Percentiles rank a stretch among this genome's conserved stretches.
These are phyloP conservation scores for Acheta domesticus DNA, from an alignment of 2,888 invertebrate species.

Conservation along the genomic window DNA sequence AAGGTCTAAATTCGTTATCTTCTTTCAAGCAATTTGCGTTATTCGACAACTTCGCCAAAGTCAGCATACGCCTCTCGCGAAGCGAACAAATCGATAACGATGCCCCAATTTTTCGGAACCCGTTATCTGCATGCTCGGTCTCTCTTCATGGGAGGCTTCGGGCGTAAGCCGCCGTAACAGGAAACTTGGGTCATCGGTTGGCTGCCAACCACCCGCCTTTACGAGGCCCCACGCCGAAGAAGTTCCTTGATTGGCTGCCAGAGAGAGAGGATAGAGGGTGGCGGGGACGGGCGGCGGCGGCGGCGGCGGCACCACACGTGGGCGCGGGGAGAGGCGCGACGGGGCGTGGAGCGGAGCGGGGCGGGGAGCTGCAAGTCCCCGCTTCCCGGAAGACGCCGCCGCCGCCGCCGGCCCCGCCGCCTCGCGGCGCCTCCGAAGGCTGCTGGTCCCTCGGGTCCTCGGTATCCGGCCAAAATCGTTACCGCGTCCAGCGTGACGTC, in stretches of 20 bases:
- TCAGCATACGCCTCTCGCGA: too few species aligned
- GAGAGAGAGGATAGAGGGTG: too few species aligned
- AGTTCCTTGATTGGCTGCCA: neutral
- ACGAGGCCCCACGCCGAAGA: neutral
- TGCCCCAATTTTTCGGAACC: too few species aligned
- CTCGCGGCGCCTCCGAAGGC: neutral
- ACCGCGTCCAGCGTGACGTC: conserved; percentile 6
- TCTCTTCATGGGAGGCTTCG: too few species aligned
- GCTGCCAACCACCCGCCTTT: neutral
- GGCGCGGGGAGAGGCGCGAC: neutral
- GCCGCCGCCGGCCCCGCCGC: neutral
- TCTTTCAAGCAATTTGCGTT: too few species aligned
- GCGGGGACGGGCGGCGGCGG: too few species aligned
- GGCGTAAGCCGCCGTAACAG: neutral
- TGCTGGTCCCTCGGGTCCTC: neutral
- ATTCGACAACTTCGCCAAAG: too few species aligned
- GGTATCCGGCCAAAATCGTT: conserved; percentile 18
- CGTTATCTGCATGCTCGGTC: too few species aligned
- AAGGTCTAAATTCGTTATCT: too few species aligned
- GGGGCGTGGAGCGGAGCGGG: neutral
- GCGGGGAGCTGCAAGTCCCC: neutral
- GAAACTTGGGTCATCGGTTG: neutral
- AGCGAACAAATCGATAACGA: too few species aligned
- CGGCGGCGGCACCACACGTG: neutral
- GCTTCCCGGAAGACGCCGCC: neutral